Conservation (phyloP, 2,113 vertebrate genomes). For the Greenwoodochromis staneri region DNA sequence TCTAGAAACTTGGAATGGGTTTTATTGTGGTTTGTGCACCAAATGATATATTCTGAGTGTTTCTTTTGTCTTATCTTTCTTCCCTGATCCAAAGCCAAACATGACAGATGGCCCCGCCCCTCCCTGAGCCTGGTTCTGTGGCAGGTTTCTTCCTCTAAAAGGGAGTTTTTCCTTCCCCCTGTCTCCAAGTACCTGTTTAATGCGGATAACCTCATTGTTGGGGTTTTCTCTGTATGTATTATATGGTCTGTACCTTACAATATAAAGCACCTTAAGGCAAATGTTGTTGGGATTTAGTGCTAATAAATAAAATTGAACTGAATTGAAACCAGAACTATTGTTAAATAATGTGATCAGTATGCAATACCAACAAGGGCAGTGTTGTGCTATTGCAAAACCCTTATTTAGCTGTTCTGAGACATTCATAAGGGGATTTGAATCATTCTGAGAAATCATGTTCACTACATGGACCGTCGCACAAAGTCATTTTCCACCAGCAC, state of each 20-base stretch:
- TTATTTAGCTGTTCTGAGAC: not conserved
- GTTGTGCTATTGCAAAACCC: not conserved
- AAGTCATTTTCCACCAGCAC: not conserved
- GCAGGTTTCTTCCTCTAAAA: not conserved
- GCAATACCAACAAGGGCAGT: not conserved
- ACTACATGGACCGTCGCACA: not conserved
- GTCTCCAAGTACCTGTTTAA: not conserved
- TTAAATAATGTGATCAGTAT: not conserved
- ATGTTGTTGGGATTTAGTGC: not conserved
- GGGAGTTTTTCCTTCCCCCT: not conserved
- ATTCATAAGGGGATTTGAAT: not conserved
- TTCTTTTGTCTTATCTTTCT: not conserved
- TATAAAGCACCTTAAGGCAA: not conserved
- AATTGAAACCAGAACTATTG: not conserved
- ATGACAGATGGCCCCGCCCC: not conserved
- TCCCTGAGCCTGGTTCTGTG: fast-evolving
- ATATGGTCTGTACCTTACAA: not conserved
- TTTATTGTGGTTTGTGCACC: not conserved
- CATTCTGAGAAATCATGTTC: not conserved
- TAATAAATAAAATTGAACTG: not conserved
- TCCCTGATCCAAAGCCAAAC: not conserved
- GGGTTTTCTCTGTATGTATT: not conserved
- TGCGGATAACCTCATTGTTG: fast-evolving
- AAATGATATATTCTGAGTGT: not conserved
- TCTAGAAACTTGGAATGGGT: not conserved